Percentiles rank a stretch among this genome's conserved stretches.
These are phyloP conservation scores for Dinomys branickii DNA, from an alignment of 2,113 vertebrate genomes.

Conservation along the genomic window DNA sequence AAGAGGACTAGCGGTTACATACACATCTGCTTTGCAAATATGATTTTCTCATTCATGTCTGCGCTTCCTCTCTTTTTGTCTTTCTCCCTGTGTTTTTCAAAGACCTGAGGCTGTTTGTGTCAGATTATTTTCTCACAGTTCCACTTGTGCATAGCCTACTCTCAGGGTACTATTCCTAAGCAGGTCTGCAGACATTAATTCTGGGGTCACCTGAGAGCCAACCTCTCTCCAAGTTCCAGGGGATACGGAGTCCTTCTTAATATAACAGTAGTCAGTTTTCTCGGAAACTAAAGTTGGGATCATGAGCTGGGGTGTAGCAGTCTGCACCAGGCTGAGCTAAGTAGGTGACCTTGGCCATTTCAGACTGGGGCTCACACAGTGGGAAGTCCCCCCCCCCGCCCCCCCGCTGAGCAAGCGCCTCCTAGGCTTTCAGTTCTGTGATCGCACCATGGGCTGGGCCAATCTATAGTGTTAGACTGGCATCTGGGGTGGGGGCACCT, in stretches of 20 bases:
- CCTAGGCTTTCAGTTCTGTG: background rate
- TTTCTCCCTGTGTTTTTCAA: background rate
- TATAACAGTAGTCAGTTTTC: background rate
- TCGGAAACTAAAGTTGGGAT: background rate
- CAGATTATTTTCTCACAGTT: background rate
- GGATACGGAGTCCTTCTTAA: background rate
- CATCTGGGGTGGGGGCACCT: background rate
- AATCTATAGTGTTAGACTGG: background rate
- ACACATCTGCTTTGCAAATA: background rate
- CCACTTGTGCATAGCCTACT: too few relatives aligned
- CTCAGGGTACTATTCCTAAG: background rate
- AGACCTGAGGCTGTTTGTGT: background rate
- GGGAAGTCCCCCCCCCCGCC: background rate
- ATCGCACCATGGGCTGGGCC: accelerated
- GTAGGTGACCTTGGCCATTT: background rate
- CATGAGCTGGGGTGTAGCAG: background rate
- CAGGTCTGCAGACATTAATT: background rate
- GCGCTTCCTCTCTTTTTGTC: background rate
- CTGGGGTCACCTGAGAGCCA: background rate
- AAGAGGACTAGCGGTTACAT: background rate
- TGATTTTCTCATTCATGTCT: too few relatives aligned
- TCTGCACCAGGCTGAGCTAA: background rate
- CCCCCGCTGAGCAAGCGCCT: background rate
- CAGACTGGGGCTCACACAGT: background rate
- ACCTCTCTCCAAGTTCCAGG: too few relatives aligned